phyloP scores from a whole-genome alignment of 2,888 invertebrate genomes.

The Allygus modestus region DNA sequence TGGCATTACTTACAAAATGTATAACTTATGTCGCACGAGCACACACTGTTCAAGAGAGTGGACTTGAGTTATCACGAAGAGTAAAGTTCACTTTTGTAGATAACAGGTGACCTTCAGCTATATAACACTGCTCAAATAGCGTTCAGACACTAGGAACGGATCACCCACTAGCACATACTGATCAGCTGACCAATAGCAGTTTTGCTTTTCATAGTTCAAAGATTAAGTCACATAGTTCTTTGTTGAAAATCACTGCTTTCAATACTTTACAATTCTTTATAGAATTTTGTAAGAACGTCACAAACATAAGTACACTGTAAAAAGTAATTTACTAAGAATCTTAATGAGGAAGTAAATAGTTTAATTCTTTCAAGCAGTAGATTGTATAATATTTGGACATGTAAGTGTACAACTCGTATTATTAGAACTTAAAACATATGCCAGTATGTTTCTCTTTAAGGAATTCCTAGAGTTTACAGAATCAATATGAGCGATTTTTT shows the following conservation, averaged over 20 bases:
- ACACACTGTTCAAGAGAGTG: conserved; percentile 35
- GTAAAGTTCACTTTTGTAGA: neutral
- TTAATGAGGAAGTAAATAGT: too few species aligned
- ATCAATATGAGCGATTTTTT: too few species aligned
- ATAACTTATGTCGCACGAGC: conserved; percentile 14
- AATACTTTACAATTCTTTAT: too few species aligned
- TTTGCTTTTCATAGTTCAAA: conserved; percentile 17
- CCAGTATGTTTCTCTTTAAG: too few species aligned
- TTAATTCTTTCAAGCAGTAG: too few species aligned
- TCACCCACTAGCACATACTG: neutral
- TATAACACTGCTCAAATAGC: conserved; percentile 8
- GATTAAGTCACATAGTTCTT: neutral
- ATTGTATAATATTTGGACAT: too few species aligned
- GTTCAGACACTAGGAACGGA: neutral
- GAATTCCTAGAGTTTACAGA: too few species aligned
- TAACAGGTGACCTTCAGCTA: conserved; percentile 37
- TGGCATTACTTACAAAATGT: conserved; percentile 28
- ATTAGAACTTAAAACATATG: too few species aligned
- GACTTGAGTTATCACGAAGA: conserved; percentile 20
- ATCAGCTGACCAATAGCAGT: conserved; percentile 12
- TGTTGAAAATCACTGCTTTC: neutral
- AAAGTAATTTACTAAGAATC: too few species aligned
- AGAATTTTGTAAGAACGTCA: too few species aligned
- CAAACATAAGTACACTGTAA: too few species aligned
- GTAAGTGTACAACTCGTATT: too few species aligned